Conservation (phyloP, 37 sponge, comb jelly and placozoan species). For the Aplysina aerophoba region DNA sequence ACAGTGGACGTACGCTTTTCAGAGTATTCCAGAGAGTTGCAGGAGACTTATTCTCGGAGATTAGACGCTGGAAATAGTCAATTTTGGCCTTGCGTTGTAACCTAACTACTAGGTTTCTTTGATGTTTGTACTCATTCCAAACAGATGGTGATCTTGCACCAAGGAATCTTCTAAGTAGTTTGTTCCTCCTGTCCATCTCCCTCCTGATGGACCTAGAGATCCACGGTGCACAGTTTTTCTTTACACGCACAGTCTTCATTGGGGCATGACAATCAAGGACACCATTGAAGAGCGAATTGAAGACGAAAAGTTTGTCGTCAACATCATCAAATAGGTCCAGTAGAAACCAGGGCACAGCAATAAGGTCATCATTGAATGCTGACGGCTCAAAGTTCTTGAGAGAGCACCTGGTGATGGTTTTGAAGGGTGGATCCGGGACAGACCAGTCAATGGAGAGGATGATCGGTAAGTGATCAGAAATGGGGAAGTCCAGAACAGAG, state of each 20-base stretch:
- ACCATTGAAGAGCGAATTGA: background rate
- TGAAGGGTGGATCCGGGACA: background rate
- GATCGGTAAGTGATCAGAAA: background rate
- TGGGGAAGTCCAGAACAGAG: background rate
- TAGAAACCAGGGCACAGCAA: slow-evolving; percentile 8
- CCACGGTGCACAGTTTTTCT: background rate
- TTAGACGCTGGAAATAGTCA: background rate
- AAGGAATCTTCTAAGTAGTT: background rate
- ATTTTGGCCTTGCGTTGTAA: too few species aligned
- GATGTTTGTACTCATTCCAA: background rate
- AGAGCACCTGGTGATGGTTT: background rate
- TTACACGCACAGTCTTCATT: slow-evolving; percentile 14
- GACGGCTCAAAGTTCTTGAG: slow-evolving; percentile 1
- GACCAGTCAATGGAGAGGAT: background rate
- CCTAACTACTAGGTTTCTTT: slow-evolving; percentile 4
- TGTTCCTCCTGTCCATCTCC: background rate
- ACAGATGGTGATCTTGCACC: background rate
- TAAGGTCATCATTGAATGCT: slow-evolving; percentile 9
- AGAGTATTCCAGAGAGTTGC: background rate
- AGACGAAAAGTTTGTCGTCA: background rate
- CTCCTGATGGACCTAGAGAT: background rate
- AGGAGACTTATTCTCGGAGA: background rate
- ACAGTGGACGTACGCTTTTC: background rate
- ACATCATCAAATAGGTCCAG: background rate
- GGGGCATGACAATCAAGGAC: slow-evolving; percentile 15